Conservation (phyloP, 2,888 invertebrate genomes). For the Eueremaeus valkanovi region DNA sequence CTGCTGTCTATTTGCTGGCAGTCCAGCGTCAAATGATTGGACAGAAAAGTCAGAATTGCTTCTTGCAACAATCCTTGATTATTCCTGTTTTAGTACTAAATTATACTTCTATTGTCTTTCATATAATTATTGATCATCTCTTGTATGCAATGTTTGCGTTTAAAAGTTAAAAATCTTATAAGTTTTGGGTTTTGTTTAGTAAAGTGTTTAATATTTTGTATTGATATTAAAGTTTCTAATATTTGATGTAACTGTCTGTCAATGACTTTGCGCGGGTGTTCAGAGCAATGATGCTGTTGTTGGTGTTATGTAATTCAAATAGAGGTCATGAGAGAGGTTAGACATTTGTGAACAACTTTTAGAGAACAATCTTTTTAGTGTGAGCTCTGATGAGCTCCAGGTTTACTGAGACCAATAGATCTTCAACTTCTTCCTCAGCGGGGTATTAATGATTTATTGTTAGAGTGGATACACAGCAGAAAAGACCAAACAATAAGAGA, state of each 20-base stretch:
- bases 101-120: no score
- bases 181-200: no score
- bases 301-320: conserved; percentile 25
- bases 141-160: no score
- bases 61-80: no score
- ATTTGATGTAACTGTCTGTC: background rate
- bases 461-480: background rate
- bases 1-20: no score
- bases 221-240: background rate
- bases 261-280: conserved; percentile 29
- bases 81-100: no score
- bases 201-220: no score
- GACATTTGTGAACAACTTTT: conserved; percentile 26
- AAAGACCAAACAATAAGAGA: conserved; percentile 14
- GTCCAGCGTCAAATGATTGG: no score
- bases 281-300: background rate
- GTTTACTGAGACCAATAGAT: background rate
- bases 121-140: no score
- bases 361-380: conserved; percentile 21
- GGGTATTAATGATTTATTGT: conserved; percentile 25
- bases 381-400: background rate
- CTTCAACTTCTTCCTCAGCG: conserved; percentile 12
- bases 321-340: conserved; percentile 29
- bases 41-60: no score
- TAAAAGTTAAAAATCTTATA: no score